Conservation (phyloP, 1,140 invertebrate species). For the Scaptomyza montana region DNA sequence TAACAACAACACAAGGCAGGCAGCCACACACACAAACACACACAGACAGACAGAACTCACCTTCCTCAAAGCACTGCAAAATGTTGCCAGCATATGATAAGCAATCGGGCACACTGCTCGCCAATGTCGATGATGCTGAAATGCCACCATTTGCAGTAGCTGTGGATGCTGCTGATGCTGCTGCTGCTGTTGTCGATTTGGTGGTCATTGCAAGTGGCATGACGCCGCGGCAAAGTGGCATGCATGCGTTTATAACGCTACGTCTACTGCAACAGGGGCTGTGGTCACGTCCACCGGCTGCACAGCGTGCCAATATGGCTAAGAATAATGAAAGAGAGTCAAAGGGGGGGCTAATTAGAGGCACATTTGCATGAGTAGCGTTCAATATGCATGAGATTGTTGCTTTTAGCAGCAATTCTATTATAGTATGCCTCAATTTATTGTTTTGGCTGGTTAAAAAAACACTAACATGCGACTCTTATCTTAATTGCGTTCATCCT, state of each 20-base stretch:
- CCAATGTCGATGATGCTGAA: slow-evolving; percentile 33
- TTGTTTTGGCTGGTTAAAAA: slow-evolving; percentile 18
- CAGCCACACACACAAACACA: slow-evolving; percentile 33
- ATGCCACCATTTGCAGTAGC: slow-evolving; percentile 24
- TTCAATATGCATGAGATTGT: slow-evolving; percentile 6
- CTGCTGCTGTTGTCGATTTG: slow-evolving; percentile 53
- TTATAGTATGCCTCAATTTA: slow-evolving; percentile 27
- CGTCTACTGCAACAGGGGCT: slow-evolving; percentile 89
- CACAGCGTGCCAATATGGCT: slow-evolving; percentile 85
- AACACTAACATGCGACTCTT: slow-evolving; percentile 1
- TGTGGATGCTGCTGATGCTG: slow-evolving; percentile 30
- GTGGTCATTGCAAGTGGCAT: slow-evolving; percentile 83
- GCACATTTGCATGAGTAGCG: slow-evolving; percentile 85
- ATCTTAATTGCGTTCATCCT: not conserved
- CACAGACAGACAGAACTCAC: slow-evolving; percentile 82
- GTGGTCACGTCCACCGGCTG: slow-evolving; percentile 90
- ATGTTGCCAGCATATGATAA: slow-evolving; percentile 92
- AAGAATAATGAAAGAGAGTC: slow-evolving; percentile 23
- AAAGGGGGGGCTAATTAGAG: slow-evolving; percentile 40
- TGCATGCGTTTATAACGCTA: slow-evolving; percentile 89
- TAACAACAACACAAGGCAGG: slow-evolving; percentile 63
- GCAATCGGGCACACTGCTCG: slow-evolving; percentile 85
- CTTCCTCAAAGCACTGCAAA: slow-evolving; percentile 93
- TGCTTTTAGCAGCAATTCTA: slow-evolving; percentile 11
- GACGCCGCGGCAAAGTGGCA: slow-evolving; percentile 90